Evolutionary conservation across 2,888 invertebrate genomes (phyloP).

Genomic region (Leptinotarsa peninsularis): DNA sequence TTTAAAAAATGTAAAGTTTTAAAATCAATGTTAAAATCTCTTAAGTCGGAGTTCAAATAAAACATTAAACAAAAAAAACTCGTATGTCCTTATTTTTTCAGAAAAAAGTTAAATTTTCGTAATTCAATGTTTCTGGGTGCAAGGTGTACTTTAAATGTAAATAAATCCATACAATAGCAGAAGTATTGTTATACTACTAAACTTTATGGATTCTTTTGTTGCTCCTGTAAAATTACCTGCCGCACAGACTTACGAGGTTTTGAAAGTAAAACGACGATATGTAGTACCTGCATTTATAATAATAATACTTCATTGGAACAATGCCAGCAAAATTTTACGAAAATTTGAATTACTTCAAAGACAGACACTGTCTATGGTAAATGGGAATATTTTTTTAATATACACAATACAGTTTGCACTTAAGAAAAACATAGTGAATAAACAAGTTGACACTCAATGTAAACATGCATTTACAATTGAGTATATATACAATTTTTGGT

Average conservation of each 20-base stretch:
- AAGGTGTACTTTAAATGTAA: neutral
- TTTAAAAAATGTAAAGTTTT: neutral
- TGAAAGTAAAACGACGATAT: conserved; percentile 29
- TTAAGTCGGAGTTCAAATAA: neutral
- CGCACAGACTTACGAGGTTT: conserved; percentile 7
- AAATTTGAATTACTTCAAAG: too few species aligned
- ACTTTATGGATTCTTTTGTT: neutral
- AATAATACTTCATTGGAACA: too few species aligned
- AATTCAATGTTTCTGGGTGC: neutral
- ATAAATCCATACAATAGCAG: neutral
- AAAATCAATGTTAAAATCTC: neutral
- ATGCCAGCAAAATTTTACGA: too few species aligned
- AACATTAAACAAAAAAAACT: neutral
- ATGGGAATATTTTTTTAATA: too few species aligned
- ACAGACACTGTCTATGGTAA: too few species aligned
- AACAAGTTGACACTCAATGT: too few species aligned
- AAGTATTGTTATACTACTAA: neutral
- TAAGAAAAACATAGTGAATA: too few species aligned
- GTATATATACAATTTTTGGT: too few species aligned
- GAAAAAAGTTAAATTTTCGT: neutral
- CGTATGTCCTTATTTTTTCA: neutral
- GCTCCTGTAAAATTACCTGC: neutral
- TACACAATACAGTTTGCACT: too few species aligned
- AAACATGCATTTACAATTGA: too few species aligned
- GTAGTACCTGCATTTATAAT: neutral